Evolutionary conservation across 2,888 invertebrate genomes (phyloP), one percentile per base, ranked within the genome.

Genomic region (Cenopis cana): DNA sequence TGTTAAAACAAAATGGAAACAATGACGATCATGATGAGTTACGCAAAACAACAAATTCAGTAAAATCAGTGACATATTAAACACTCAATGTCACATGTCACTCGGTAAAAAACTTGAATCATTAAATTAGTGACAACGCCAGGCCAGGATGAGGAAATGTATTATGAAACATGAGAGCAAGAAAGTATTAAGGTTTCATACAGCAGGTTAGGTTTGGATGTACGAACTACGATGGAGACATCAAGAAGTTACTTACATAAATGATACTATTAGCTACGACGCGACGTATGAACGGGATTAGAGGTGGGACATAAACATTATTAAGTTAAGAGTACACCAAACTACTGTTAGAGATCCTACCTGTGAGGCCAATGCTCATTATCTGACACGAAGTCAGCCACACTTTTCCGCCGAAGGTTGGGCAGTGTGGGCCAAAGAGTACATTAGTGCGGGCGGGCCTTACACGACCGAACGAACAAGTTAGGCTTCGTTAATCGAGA

Each of bases 401-500:
- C 94, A 78, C 95, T 95, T 81, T 91, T 95, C 74, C 95, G 84
- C 75, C 95, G 89, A 49, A 94, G 92, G 74, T 76, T 82, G 68
- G n/a, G n/a, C 92, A 88, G 14, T 91, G 88, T 8, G 88, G 76
- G 20, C 94, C n/a, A n/a, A n/a, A n/a, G n/a, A n/a, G n/a, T n/a
- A n/a, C n/a, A n/a, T n/a, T 5, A 90, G 0, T 82, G 90, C 33
- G 94, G 94, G 38, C 90, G 79, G 0, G 90, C 86, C 54, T 95
- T n/a, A n/a, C n/a, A n/a, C n/a, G n/a, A n/a, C n/a, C 95, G 1
- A 94, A 95, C 95, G 55, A 98, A 89, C 20, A 98, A 91, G 91
- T 98, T 98, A 11, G 98, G 98, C 98, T 85, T 98, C 98, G 79
- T 98, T 98, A 76, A 96, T 96, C 74, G 97, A 97, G 81, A 96